Percentiles rank a stretch among this genome's conserved stretches.
These are phyloP conservation scores for Sisor rabdophorus DNA, from an alignment of 2,113 vertebrate genomes.

Conservation along the genomic window DNA sequence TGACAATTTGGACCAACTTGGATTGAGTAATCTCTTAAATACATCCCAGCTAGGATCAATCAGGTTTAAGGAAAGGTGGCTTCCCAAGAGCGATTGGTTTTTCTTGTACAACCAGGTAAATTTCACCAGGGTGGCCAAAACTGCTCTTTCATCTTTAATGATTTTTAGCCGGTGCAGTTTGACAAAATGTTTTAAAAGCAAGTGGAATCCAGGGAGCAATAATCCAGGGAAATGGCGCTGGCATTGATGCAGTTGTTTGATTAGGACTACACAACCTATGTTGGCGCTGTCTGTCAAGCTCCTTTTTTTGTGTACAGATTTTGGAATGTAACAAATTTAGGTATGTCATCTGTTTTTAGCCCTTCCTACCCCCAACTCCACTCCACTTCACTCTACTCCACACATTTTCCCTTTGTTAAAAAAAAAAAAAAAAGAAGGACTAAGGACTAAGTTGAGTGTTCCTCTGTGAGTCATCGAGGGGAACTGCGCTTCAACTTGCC, in stretches of 20 bases:
- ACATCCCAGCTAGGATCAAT: background rate
- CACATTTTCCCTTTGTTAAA: slow-evolving; percentile 39
- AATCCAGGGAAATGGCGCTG: slow-evolving; percentile 5
- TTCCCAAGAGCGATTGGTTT: background rate
- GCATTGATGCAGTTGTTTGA: background rate
- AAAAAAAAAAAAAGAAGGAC: slow-evolving; percentile 37
- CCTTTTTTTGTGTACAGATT: slow-evolving; percentile 21
- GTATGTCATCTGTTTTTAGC: slow-evolving; percentile 38
- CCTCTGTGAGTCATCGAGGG: slow-evolving; percentile 38
- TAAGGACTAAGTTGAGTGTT: slow-evolving; percentile 13
- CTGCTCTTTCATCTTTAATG: background rate
- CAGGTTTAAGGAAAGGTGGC: background rate
- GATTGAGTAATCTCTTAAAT: background rate
- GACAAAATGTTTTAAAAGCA: too few relatives aligned
- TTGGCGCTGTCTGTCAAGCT: background rate
- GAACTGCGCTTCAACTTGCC: slow-evolving; percentile 42
- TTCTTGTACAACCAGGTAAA: background rate
- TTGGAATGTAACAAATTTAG: slow-evolving; percentile 43
- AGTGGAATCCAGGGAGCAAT: background rate
- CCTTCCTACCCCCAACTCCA: background rate
- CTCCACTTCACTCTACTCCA: background rate
- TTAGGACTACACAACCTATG: background rate
- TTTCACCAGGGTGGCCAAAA: background rate
- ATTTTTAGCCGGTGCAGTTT: background rate
- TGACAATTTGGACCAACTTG: background rate